These are phyloP conservation scores for Heterotis niloticus DNA, from an alignment of 2,113 vertebrate genomes.

Conservation along the genomic window DNA sequence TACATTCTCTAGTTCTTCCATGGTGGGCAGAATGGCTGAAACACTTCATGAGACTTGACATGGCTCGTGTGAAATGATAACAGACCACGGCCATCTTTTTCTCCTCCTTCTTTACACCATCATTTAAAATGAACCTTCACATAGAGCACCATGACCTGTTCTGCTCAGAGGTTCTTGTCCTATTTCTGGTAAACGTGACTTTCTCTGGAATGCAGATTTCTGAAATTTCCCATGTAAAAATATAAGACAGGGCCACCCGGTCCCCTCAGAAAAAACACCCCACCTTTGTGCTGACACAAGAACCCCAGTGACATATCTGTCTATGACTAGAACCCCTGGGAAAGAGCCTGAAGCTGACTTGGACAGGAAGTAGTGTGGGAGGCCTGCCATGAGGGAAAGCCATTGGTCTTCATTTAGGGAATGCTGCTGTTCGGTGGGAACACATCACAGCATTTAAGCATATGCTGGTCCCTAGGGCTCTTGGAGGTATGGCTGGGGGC, in stretches of 20 bases:
- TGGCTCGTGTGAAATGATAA: too few relatives aligned
- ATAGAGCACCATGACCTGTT: too few relatives aligned
- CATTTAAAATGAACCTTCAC: too few relatives aligned
- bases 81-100: too few relatives aligned
- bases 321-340: conserved; percentile 39
- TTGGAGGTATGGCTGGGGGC: background rate
- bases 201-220: too few relatives aligned
- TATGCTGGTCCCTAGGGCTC: background rate
- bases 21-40: too few relatives aligned
- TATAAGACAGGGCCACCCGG: background rate
- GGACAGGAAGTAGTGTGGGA: conserved; percentile 51
- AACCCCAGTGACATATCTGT: conserved; percentile 8
- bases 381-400: conserved; percentile 56
- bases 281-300: conserved; percentile 28
- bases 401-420: conserved; percentile 48
- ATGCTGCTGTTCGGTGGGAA: conserved; percentile 44
- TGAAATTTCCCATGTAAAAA: too few relatives aligned
- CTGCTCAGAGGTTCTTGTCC: too few relatives aligned
- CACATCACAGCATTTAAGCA: background rate
- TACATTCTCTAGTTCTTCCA: too few relatives aligned
- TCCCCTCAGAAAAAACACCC: conserved; percentile 20
- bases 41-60: too few relatives aligned
- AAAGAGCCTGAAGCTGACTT: conserved; percentile 40
- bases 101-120: too few relatives aligned
- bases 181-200: too few relatives aligned